phyloP scores from a whole-genome alignment of 2,888 invertebrate genomes.

The Ectemnius cavifrons region DNA sequence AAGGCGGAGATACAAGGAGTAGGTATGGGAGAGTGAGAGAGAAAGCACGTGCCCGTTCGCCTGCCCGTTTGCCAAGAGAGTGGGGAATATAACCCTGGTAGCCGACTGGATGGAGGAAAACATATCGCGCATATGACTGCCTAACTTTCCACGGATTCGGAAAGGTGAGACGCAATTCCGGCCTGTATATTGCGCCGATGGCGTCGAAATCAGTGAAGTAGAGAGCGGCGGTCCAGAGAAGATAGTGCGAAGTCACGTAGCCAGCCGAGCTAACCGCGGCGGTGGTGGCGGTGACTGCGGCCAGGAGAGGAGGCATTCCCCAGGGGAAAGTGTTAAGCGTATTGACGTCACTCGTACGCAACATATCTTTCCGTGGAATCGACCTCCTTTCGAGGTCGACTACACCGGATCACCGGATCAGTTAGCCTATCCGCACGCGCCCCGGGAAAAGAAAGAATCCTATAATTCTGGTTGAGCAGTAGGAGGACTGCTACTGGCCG shows the following conservation, averaged over 20 bases:
- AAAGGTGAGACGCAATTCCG: too few species aligned
- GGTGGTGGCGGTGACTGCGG: too few species aligned
- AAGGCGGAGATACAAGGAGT: background rate
- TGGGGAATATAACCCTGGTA: too few species aligned
- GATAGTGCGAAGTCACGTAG: too few species aligned
- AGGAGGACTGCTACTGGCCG: background rate
- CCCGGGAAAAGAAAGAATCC: conserved; percentile 15
- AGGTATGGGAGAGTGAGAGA: background rate
- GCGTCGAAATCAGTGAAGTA: too few species aligned
- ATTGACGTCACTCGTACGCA: conserved; percentile 65
- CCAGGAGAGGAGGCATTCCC: conserved; percentile 43
- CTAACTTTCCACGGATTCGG: too few species aligned
- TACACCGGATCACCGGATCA: conserved; percentile 43
- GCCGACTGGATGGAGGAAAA: background rate
- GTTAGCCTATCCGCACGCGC: conserved; percentile 28
- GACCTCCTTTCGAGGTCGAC: conserved; percentile 67
- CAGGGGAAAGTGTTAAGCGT: conserved; percentile 64
- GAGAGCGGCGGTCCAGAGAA: too few species aligned
- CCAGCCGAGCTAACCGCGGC: too few species aligned
- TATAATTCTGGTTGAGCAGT: background rate
- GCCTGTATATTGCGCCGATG: too few species aligned
- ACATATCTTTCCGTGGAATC: conserved; percentile 63
- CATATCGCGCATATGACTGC: background rate
- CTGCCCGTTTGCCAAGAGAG: too few species aligned
- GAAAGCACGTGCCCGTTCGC: too few species aligned